Base-by-base conservation (phyloP, 2,113 vertebrate genomes). In the Coregonus clupeaformis region DNA sequence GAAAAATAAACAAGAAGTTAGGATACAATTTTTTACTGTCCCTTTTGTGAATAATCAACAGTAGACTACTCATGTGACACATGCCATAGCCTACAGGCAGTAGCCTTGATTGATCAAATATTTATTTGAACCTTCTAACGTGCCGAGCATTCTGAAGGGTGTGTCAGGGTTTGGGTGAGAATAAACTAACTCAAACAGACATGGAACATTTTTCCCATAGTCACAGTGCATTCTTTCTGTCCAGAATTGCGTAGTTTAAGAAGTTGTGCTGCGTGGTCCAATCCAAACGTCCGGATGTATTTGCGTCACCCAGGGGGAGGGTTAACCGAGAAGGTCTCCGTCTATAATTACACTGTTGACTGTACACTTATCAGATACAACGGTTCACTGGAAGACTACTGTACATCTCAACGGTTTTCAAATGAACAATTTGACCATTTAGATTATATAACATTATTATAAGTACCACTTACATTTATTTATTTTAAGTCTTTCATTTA, bases 311-410 rank as follows among this genome's bases (percentile, higher is more conserved):
- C 1, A 6, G 5, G 16, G 65, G 69, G 65, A 55, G 81, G 80
- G 3, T 68, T 55, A 20, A 25, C 5, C 13, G 1, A 0, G 66
- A 20, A 42, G 24, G 4, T 0, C 22, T 5, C 3, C 18, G 4
- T 14, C 74, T 86, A 78, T 86, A 86, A 88, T 86, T 78, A 72
- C 14, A 69, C 75, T 1, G 73, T 9, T 59, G 6, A 12, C 52
- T 12, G 3, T 14, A 16, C 16, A 52, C 16, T 52, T 14, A 18
- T 16, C 49, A 52, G 49, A 52, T 14, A 27, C 1, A 5, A 52
- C 49, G 16, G 16, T 52, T 52, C 16, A 18, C 1, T 4, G 3
- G 5, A 14, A 18, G 49, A 52, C 4, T 52, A 52, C 49, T 16
- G 18, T 52, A 52, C 14, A 52, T 4, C 4, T 52, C 14, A 52